Base-by-base conservation (phyloP, 2,797 vertebrate species). In the Nannoperca australis region DNA sequence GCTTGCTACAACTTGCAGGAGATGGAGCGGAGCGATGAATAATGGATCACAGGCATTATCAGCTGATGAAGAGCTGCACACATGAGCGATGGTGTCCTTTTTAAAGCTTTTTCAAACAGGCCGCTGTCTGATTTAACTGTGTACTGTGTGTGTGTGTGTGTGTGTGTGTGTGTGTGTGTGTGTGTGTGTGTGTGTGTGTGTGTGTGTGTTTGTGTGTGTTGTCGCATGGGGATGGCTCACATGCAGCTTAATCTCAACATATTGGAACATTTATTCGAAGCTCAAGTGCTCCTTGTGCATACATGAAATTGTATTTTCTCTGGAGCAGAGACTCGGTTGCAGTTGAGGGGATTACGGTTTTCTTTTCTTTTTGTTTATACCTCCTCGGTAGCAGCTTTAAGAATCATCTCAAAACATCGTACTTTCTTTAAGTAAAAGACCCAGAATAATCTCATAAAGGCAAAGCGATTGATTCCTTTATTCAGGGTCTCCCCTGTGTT, bases 1-100 rank as follows among this genome's bases (percentile, higher is more conserved):
- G 55, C 79, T 51, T 51, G 63, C 53, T 68, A 47, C 61, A 47
- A 68, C 60, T 70, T 51, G 66, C 79, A 73, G 69, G 50, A 82
- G 63, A 69, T 15, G 54, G 63, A 73, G 82, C 61, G 0, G 42
- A 73, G 67, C 20, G 9, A 73, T 84, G 84, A 89, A 87, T 91
- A 85, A 92, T 89, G 87, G 85, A 92, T 88, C 76, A 59, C 24
- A 69, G 86, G 62, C 59, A 76, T 88, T 82, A 89, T 88, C 80
- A 78, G 84, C 75, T 76, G 86, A 89, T 85, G 64, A 85, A 85
- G 70, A 77, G 71, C 76, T 14, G 55, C 56, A 77, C 75, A 74
- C 73, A 84, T 81, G 86, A 91, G 79, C 15, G 49, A 84, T 73
- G 49, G 36, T 38, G 10, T 73, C 55, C 44, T 82, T 70, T 76